phyloP scores from a whole-genome alignment of 2,888 invertebrate species.

The Uloborus plumipes region DNA sequence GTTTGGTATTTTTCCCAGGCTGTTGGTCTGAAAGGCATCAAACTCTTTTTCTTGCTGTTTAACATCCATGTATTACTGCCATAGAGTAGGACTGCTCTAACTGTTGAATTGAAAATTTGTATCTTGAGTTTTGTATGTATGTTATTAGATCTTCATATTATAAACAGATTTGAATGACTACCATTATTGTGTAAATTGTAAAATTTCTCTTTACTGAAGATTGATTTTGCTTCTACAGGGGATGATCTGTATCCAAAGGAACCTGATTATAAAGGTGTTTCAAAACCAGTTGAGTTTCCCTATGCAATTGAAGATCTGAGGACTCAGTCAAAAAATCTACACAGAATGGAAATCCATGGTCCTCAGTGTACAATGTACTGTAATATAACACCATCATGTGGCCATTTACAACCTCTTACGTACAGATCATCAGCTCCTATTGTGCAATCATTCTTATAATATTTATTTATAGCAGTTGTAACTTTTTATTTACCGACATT shows the following conservation, averaged over 20 bases:
- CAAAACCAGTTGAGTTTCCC: slow-evolving; percentile 61
- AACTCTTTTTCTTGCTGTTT: too few species aligned
- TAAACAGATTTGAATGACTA: too few species aligned
- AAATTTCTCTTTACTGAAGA: too few species aligned
- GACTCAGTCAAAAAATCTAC: slow-evolving; percentile 57
- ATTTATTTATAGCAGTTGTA: background rate
- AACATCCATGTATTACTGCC: too few species aligned
- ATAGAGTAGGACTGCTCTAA: too few species aligned
- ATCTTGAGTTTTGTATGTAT: too few species aligned
- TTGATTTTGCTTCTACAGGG: slow-evolving; percentile 67
- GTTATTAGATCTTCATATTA: too few species aligned
- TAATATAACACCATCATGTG: slow-evolving; percentile 64
- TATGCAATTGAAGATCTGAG: slow-evolving; percentile 68
- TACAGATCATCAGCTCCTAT: slow-evolving; percentile 47
- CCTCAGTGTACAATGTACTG: slow-evolving; percentile 61
- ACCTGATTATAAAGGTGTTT: slow-evolving; percentile 68
- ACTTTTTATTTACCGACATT: background rate
- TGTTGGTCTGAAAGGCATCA: too few species aligned
- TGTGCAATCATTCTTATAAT: slow-evolving; percentile 59
- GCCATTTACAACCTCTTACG: slow-evolving; percentile 65
- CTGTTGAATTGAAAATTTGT: too few species aligned
- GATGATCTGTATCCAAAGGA: slow-evolving; percentile 70
- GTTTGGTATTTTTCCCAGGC: too few species aligned
- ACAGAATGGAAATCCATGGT: slow-evolving; percentile 67
- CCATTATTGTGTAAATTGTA: too few species aligned